Percentiles rank a stretch among this genome's conserved stretches.
These are phyloP conservation scores for Casuarius casuarius DNA, from an alignment of 2,113 vertebrate genomes.

Conservation along the genomic window DNA sequence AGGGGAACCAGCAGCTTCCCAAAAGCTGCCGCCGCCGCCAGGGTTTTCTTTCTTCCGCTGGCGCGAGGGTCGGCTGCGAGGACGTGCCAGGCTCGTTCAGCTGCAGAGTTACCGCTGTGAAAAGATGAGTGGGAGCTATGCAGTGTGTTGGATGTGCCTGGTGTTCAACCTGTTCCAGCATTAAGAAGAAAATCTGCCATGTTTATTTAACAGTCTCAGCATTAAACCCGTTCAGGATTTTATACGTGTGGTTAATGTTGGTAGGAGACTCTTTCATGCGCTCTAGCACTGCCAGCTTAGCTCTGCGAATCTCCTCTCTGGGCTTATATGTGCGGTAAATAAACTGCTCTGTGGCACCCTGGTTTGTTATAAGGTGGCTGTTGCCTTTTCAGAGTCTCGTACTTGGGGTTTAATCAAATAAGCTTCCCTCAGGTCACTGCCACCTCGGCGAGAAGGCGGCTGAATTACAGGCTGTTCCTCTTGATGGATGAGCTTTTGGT, in stretches of 20 bases:
- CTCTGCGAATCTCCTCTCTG: not conserved
- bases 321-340: not conserved
- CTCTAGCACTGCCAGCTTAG: not conserved
- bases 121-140: not conserved
- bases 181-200: slow-evolving; percentile 4
- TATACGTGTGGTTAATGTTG: not conserved
- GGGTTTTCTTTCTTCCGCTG: not conserved
- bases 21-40: not conserved
- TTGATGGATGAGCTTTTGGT: slow-evolving; percentile 48
- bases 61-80: not conserved
- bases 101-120: not conserved
- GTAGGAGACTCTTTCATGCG: not conserved
- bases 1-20: not conserved
- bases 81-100: not conserved
- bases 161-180: not conserved
- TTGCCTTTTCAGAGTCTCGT: not conserved
- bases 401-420: not conserved
- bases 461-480: not conserved
- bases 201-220: not conserved
- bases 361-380: not conserved
- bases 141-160: not conserved
- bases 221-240: not conserved
- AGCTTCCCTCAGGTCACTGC: slow-evolving; percentile 19
- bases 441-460: not conserved
- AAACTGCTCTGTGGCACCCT: not conserved